Evolutionary conservation across 92 coral and sea anemone species (phyloP).

Genomic region (Metridium senile): DNA sequence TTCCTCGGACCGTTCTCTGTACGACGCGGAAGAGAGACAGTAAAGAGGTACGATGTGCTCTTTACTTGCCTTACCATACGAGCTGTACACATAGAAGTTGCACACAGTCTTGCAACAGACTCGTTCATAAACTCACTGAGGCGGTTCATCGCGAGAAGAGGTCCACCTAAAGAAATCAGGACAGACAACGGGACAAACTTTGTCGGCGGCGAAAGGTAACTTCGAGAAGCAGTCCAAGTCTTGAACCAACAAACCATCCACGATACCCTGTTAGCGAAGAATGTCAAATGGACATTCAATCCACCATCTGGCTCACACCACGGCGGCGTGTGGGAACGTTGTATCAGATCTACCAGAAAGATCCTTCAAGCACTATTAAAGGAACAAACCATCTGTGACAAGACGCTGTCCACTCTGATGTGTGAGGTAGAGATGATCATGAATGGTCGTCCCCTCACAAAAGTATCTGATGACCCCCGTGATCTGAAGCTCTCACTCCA

Average conservation of each 20-base stretch:
- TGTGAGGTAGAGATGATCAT: too few species aligned
- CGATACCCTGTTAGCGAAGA: slow-evolving; percentile 30
- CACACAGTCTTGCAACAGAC: slow-evolving; percentile 39
- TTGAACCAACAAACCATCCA: slow-evolving; percentile 52
- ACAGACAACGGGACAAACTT: slow-evolving; percentile 57
- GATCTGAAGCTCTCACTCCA: slow-evolving; percentile 43
- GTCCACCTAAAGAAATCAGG: slow-evolving; percentile 45
- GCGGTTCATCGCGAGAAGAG: slow-evolving; percentile 54
- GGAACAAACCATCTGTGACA: too few species aligned
- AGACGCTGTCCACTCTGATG: too few species aligned
- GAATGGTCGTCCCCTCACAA: slow-evolving; percentile 53
- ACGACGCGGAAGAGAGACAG: slow-evolving; percentile 36
- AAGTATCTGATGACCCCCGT: slow-evolving; percentile 50
- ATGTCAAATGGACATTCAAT: slow-evolving; percentile 46
- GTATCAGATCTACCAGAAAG: slow-evolving; percentile 49
- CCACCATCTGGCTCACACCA: too few species aligned
- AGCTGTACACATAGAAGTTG: too few species aligned
- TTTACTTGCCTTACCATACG: too few species aligned
- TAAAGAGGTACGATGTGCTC: slow-evolving; percentile 46
- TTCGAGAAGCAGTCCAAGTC: slow-evolving; percentile 44
- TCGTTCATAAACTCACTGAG: slow-evolving; percentile 40
- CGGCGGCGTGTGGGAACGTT: slow-evolving; percentile 51
- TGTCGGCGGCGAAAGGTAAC: slow-evolving; percentile 51
- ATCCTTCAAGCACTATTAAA: too few species aligned
- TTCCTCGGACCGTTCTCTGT: slow-evolving; percentile 50